Base-by-base conservation (phyloP, 2,797 vertebrate genomes). In the Trachops cirrhosus region DNA sequence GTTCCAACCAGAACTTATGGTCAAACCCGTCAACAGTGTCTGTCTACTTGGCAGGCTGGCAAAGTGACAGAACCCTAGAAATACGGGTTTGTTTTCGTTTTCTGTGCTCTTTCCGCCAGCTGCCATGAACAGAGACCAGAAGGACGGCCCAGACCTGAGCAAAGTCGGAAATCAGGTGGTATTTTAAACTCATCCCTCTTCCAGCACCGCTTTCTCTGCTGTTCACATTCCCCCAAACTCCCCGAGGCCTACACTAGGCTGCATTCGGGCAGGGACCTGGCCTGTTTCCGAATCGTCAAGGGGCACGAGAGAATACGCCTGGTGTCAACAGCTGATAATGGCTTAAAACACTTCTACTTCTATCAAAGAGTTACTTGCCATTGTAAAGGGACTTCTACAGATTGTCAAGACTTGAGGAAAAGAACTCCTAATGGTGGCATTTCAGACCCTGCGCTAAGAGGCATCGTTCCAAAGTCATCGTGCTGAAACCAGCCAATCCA, bases 1-100 rank as follows among this genome's bases (percentile, higher is more conserved):
- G 12, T 74, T 96, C 59, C 73, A 89, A 70, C 67, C 41, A 87
- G 75, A 82, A 71, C 15, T 83, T 71, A 62, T 6, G 67, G 74
- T 71, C 83, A 57, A 48, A 89, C 77, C 46, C 4, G 0, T 92
- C 68, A 78, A 71, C n/a, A 59, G 77, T 21, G 21, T 85, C 91
- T 93, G 89, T 68, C 77, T 93, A 15, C 9, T 85, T 74, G 90
- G 59, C 75, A 89, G 89, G 18, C 79, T 89, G 71, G 84, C 59
- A 89, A 89, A 59, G n/a, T 16, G n/a, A 94, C 64, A 93, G 59
- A 82, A 78, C 48, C 54, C 73, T 80, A 70, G 68, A 96, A 96
- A 95, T 74, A 85, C 0, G 29, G 48, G 44, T 82, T 94, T 92
- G 78, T 75, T 96, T 92, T 87, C 78, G 39, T 87, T 91, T 89